phyloP scores from a whole-genome alignment of 2,113 vertebrate genomes.

The Amazona vittata region DNA sequence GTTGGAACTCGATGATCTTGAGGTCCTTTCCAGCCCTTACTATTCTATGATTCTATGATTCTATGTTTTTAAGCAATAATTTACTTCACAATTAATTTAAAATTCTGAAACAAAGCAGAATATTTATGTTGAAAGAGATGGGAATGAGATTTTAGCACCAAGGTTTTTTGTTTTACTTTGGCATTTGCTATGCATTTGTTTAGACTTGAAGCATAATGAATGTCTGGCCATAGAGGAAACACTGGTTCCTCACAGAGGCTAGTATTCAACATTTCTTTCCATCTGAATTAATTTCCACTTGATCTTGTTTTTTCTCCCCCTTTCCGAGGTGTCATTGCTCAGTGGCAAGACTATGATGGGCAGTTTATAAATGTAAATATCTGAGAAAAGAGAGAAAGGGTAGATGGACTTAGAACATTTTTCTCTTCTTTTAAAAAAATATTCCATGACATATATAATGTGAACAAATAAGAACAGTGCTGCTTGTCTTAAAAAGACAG shows the following conservation, averaged over 20 bases:
- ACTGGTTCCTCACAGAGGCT: not conserved
- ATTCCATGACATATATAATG: conserved; percentile 7
- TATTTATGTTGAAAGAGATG: not conserved
- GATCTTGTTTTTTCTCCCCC: not conserved
- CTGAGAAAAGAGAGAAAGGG: not conserved
- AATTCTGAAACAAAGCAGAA: not conserved
- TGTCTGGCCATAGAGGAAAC: not conserved
- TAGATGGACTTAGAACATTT: not conserved
- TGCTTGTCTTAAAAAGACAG: not conserved
- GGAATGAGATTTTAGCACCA: not conserved
- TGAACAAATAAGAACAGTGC: not conserved
- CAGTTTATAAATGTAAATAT: conserved; percentile 1
- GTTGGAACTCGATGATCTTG: no score
- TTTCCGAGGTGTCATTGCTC: not conserved
- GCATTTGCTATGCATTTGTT: not conserved
- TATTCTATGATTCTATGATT: no score
- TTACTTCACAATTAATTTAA: not conserved
- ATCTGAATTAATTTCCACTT: conserved; percentile 23
- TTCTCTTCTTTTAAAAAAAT: not conserved
- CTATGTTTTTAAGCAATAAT: not conserved
- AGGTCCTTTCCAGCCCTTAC: no score
- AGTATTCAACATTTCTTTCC: not conserved
- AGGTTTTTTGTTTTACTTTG: not conserved
- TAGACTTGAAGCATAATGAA: not conserved
- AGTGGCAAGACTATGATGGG: not conserved